These are phyloP conservation scores for Buathra laborator DNA, from an alignment of 2,888 invertebrate genomes.

Conservation along the genomic window DNA sequence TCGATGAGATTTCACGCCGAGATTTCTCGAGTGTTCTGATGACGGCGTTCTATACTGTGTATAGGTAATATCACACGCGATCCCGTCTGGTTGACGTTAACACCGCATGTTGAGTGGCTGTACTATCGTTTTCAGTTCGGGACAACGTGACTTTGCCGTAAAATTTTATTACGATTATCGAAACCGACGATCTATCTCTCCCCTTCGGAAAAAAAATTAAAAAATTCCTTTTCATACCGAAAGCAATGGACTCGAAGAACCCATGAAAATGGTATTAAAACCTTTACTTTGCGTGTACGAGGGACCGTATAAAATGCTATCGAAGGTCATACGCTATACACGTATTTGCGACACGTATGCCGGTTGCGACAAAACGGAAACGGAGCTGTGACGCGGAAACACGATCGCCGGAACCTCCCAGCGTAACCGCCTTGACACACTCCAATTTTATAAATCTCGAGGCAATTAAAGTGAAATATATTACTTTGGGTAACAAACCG, in stretches of 20 bases:
- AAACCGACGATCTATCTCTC: constrained; percentile 3
- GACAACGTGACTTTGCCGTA: constrained; percentile 1
- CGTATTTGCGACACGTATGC: constrained; percentile 12
- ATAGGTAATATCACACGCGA: neutral
- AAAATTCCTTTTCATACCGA: no score
- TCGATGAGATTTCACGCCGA: neutral
- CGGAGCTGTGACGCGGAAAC: constrained; percentile 49
- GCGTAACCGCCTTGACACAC: constrained; percentile 59
- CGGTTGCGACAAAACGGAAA: constrained; percentile 36
- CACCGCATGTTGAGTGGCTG: neutral
- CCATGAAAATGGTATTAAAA: constrained; percentile 13
- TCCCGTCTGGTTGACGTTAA: neutral
- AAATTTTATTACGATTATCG: constrained; percentile 46
- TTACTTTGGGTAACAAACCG: neutral
- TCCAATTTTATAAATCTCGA: constrained; percentile 9
- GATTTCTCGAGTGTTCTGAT: neutral
- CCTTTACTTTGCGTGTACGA: constrained; percentile 4
- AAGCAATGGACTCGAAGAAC: neutral
- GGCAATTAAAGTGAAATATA: neutral
- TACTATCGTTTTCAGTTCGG: constrained; percentile 9
- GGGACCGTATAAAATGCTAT: neutral
- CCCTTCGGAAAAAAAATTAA: no score
- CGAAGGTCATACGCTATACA: constrained; percentile 40
- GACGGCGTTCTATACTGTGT: neutral
- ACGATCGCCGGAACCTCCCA: constrained; percentile 33